phyloP scores from a whole-genome alignment of 2,113 vertebrate species.

The Nothoprocta perdicaria region DNA sequence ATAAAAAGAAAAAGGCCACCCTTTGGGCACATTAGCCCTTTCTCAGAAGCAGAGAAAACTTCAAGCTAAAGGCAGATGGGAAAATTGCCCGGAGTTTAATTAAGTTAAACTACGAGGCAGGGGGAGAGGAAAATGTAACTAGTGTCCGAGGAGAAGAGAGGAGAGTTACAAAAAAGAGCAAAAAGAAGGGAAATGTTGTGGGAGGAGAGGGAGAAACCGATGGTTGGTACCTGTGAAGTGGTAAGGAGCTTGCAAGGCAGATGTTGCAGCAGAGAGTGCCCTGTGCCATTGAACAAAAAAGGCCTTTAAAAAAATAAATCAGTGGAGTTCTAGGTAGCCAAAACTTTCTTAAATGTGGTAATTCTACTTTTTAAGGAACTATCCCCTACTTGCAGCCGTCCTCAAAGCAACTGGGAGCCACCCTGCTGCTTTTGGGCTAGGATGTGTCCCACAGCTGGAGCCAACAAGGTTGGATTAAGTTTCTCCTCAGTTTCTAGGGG shows the following conservation, averaged over 20 bases:
- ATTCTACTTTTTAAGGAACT: not conserved
- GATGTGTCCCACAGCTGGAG: not conserved
- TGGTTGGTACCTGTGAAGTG: conserved; percentile 20
- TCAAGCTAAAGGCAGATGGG: not conserved
- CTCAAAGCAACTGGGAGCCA: not conserved
- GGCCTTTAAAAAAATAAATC: not conserved
- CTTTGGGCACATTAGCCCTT: not conserved
- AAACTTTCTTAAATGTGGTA: not conserved
- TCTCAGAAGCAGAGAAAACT: not conserved
- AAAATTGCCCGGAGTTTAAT: not conserved
- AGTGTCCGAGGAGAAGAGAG: not conserved
- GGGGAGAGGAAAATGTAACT: not conserved
- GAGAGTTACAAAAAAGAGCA: not conserved
- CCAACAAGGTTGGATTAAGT: not conserved
- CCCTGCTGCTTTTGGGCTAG: not conserved
- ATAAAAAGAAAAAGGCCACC: not conserved
- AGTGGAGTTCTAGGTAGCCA: not conserved
- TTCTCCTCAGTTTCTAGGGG: not conserved
- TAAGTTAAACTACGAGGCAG: not conserved
- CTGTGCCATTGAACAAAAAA: not conserved
- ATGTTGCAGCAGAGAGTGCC: not conserved
- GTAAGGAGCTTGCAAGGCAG: not conserved
- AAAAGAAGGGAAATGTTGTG: not conserved
- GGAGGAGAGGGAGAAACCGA: not conserved
- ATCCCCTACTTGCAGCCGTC: not conserved